Base-by-base conservation (phyloP, 2,113 vertebrate species). In the Microtus pennsylvanicus region DNA sequence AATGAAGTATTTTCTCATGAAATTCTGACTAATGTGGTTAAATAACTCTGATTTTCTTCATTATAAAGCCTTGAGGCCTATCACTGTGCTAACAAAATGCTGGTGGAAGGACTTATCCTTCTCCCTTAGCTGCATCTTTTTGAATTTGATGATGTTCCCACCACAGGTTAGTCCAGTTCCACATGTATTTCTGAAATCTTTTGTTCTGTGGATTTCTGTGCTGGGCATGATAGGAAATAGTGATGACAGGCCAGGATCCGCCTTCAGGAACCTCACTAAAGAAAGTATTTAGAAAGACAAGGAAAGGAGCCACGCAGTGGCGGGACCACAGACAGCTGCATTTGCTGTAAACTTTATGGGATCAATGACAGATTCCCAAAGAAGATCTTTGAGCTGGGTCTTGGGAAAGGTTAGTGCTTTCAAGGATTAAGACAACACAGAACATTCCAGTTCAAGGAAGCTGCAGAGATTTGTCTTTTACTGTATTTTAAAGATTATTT, bases 241-340 rank as follows among this genome's bases (percentile, higher is more conserved):
- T 10, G 47, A 47, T 50, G 50, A 70, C 67, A 72, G 12, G 22
- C 50, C 13, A 52, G 58, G 26, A 22, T 83, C 70, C 65, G 21
- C 78, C 89, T 94, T 91, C 69, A 87, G 93, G 89, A 91, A 93
- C 33, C 42, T 78, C 95, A 85, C 45, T 91, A 87, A 77, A 92
- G 28, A 30, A 94, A 89, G 77, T 28, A 26, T 85, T 89, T 93
- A 74, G 19, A 85, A 89, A 93, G 74, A 91, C 33, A 75, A 93
- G 86, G 81, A n/a, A 82, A 94, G 21, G 63, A 58, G 1, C 70
- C 47, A 65, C 38, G 5, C 19, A 89, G 42, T 17, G 2, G 21
- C 45, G 16, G 65, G 42, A 21, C 28, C 17, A 35, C 33, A 88
- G 85, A 95, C 38, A 17, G 70, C 91, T 63, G 61, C 10, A 30